Evolutionary conservation across 2,888 invertebrate genomes (phyloP).

Genomic region (Exephanes ischioxanthus): DNA sequence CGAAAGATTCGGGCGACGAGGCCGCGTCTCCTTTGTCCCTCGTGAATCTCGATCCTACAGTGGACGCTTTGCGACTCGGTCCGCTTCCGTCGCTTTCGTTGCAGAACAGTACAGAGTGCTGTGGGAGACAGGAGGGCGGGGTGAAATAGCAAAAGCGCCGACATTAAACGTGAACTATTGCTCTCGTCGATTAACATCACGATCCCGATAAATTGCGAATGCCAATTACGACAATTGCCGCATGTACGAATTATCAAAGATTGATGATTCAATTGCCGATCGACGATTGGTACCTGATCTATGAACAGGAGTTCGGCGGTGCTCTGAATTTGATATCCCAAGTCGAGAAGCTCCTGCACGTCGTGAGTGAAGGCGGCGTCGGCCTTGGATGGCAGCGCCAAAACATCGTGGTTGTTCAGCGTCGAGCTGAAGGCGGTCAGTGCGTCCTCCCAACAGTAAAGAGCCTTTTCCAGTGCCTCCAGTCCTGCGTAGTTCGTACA

Average conservation of each 20-base stretch:
- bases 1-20: slow-evolving; percentile 97
- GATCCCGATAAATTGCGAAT: slow-evolving; percentile 29
- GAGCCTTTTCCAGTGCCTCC: slow-evolving; percentile 96
- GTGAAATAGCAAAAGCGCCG: slow-evolving; percentile 22
- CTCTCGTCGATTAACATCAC: slow-evolving; percentile 5
- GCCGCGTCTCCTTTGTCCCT: slow-evolving; percentile 86
- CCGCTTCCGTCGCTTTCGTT: slow-evolving; percentile 89
- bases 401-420: slow-evolving; percentile 86
- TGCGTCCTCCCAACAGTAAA: slow-evolving; percentile 98
- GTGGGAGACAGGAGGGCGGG: slow-evolving; percentile 76
- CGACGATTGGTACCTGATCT: slow-evolving; percentile 86
- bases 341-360: slow-evolving; percentile 90
- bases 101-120: slow-evolving; percentile 94
- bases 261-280: slow-evolving; percentile 15
- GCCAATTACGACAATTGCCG: slow-evolving; percentile 13
- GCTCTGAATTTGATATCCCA: slow-evolving; percentile 94
- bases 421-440: slow-evolving; percentile 91
- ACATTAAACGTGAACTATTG: slow-evolving; percentile 27
- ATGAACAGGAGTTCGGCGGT: slow-evolving; percentile 95
- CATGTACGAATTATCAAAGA: background rate
- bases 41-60: slow-evolving; percentile 84
- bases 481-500: slow-evolving; percentile 88
- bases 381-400: slow-evolving; percentile 92
- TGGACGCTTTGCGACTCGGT: slow-evolving; percentile 85
- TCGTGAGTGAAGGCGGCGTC: slow-evolving; percentile 92